Evolutionary conservation across 2,113 vertebrate species (phyloP).

Genomic region (Hydrochoerus hydrochaeris): DNA sequence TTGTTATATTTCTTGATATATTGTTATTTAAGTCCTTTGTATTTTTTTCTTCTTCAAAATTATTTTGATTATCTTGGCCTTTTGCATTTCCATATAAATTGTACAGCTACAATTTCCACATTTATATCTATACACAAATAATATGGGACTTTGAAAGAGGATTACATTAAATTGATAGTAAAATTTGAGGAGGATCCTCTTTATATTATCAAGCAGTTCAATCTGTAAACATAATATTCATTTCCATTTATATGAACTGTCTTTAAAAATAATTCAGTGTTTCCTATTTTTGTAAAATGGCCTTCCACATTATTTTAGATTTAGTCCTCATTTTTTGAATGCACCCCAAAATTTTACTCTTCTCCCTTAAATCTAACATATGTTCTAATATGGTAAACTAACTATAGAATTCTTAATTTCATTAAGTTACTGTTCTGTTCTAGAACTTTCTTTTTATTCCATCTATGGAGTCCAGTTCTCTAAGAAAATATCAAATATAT

Average conservation of each 20-base stretch:
- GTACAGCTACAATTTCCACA: neutral
- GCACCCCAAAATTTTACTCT: neutral
- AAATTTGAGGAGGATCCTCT: neutral
- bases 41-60: neutral
- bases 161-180: neutral
- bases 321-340: neutral
- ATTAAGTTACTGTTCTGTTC: neutral
- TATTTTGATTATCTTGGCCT: neutral
- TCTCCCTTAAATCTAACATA: neutral
- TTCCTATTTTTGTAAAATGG: neutral
- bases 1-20: neutral
- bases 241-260: no score
- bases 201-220: neutral
- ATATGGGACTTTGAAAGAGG: neutral
- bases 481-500: neutral
- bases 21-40: neutral
- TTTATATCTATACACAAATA: neutral
- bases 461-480: neutral
- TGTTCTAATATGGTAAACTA: neutral
- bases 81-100: constrained; percentile 1
- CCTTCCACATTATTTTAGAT: neutral
- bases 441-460: neutral
- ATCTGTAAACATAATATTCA: neutral
- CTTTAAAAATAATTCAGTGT: neutral
- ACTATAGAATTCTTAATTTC: neutral